Evolutionary conservation across 2,888 invertebrate genomes (phyloP), one percentile per base, ranked within the genome.

Genomic region (Epiblema foenella): DNA sequence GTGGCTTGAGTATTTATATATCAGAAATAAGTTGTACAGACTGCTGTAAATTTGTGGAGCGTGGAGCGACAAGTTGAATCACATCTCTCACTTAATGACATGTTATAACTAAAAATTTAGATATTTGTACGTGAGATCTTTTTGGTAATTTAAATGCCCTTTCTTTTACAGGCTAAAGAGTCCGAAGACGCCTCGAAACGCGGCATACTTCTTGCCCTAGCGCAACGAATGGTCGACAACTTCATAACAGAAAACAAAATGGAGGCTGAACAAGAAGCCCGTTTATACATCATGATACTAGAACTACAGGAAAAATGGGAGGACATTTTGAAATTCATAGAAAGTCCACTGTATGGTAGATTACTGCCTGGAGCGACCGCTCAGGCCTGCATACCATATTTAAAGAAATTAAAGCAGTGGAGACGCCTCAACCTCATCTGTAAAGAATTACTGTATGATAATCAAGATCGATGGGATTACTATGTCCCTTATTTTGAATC

Each of bases 161-260:
- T 29, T 17, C 54, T 59, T 57, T 78, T 77, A 18, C 80, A 93
- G 93, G 93, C 92, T 1, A 93, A 93, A 84, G 79, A 85, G 68
- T 83, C 89, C 12, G 90, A 91, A 8, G 94, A 95, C 78, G 85
- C 88, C 9, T 91, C 94, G 1, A 96, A 96, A 83, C 92, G 89
- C 75, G 95, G 95, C 74, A 95, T 99, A 76, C 95, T 97, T 33
- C 94, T 99, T 39, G 96, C 97, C 2, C 93, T 99, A 73, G 99
- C 99, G 8, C 98, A 98, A 87, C 95, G 98, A 85, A 99, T 99
- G 99, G 96, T 98, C 37, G 95, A 96, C 78, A 99, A 98, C 86
- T 95, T 98, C 83, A 96, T 98, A 68, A 93, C 95, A 7, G 98
- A 98, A 75, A 96, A 97, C 77, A 98, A 97, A 92, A 94, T 98